Conservation (phyloP, 30 jellyfish, hydroid and myxozoan species). For the Phacellophora camtschatica region DNA sequence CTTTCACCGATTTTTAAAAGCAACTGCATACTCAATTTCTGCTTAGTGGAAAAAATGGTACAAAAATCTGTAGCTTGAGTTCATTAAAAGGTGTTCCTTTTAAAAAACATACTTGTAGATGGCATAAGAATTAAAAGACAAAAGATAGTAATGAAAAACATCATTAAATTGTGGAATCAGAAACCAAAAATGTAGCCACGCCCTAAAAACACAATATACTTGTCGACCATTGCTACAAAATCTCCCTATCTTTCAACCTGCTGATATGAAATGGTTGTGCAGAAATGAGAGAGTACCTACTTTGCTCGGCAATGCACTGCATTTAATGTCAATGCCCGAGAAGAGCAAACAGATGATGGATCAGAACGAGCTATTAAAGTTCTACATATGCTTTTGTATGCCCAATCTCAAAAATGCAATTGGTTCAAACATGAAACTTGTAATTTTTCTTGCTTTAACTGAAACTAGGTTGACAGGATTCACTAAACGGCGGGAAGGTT, state of each 20-base stretch:
- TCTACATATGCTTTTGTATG: neutral
- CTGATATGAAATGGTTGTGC: neutral
- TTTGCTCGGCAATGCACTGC: neutral
- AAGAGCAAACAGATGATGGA: neutral
- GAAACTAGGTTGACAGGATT: constrained; percentile 4
- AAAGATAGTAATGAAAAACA: no score
- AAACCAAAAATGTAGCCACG: no score
- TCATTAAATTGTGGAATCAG: no score
- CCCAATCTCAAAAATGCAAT: constrained; percentile 9
- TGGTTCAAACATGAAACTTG: constrained; percentile 7
- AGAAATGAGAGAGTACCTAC: neutral
- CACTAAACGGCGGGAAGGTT: constrained; percentile 12
- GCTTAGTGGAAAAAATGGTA: no score
- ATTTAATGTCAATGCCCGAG: neutral
- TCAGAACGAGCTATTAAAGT: neutral
- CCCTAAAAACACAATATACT: no score
- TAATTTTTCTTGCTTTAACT: neutral
- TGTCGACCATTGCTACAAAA: neutral
- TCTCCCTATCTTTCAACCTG: neutral
- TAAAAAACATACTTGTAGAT: no score
- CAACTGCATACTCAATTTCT: no score
- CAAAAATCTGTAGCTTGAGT: no score
- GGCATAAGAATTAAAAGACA: no score
- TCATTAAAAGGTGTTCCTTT: no score
- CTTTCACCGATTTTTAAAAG: no score